Evolutionary conservation across 2,113 vertebrate species (phyloP).

Genomic region (Condylura cristata): DNA sequence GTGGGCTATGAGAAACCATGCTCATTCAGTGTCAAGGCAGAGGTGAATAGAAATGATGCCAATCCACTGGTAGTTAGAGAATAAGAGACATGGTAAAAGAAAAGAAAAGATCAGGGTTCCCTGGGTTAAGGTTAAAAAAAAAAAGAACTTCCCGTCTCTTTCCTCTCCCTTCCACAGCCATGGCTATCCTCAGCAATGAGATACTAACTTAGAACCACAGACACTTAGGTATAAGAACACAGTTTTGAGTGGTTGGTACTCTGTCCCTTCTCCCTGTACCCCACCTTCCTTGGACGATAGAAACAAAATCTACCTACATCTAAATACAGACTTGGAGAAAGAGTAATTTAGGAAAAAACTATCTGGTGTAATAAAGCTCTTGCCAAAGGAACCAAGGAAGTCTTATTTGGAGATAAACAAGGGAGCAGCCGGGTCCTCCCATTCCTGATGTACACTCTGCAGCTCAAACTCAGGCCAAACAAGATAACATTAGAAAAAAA

Average conservation of each 20-base stretch:
- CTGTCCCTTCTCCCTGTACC: neutral
- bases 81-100: neutral
- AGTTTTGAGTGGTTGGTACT: neutral
- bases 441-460: neutral
- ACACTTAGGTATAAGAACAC: neutral
- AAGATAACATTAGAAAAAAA: neutral
- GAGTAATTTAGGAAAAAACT: neutral
- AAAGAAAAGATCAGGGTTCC: neutral
- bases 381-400: neutral
- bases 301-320: slow-evolving; percentile 11
- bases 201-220: neutral
- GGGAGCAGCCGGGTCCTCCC: neutral
- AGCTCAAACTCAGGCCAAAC: neutral
- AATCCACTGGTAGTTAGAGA: neutral
- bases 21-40: neutral
- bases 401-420: neutral
- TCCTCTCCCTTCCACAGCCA: neutral
- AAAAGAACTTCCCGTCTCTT: neutral
- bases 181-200: neutral
- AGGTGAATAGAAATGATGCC: neutral
- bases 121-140: neutral
- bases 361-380: neutral
- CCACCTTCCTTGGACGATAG: neutral
- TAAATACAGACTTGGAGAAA: neutral
- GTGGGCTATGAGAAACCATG: neutral